Base-by-base conservation (phyloP, 2,797 vertebrate species). In the Syndactyla subalaris region DNA sequence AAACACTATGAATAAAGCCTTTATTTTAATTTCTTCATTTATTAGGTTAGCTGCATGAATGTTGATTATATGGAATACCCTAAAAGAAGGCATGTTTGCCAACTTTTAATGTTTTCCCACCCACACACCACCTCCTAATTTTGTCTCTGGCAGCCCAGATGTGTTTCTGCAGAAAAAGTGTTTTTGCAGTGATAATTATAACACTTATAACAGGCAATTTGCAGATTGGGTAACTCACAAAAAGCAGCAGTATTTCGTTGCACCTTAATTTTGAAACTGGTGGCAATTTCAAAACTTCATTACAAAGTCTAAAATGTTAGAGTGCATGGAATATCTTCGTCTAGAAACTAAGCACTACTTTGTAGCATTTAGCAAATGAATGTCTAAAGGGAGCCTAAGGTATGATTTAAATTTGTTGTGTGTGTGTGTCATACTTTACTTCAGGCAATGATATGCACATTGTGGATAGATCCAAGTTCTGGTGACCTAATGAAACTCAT, bases 61-160 rank as follows among this genome's bases (percentile, higher is more conserved):
- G 43, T 74, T 89, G 41, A 58, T 94, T 93, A 85, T 92, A 88
- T 68, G 94, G 84, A 95, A 83, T 87, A 91, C 30, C 32, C 45
- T 70, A 67, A 95, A 89, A 89, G 89, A 95, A 96, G 78, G 7
- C 41, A 7, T 93, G 76, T 97, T 97, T 97, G 93, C 85, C 89
- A 96, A 97, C 95, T 97, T 97, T 70, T 88, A 62, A 70, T 89
- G 92, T 96, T 96, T 93, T 91, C 58, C 52, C 57, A 89, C 82
- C 86, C 67, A 85, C 93, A 66, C 14, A 41, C 61, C 5, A 9
- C 93, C 93, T 97, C 88, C 93, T 96, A 45, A 81, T 95, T 97
- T 96, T 97, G 91, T 96, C 75, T 94, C 46, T 91, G 46, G 79
- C 89, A 89, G 52, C 61, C 75, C 88, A 93, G 93, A 94, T 96